Conservation (phyloP, 2,797 vertebrate genomes). For the Uromys caudimaculatus region DNA sequence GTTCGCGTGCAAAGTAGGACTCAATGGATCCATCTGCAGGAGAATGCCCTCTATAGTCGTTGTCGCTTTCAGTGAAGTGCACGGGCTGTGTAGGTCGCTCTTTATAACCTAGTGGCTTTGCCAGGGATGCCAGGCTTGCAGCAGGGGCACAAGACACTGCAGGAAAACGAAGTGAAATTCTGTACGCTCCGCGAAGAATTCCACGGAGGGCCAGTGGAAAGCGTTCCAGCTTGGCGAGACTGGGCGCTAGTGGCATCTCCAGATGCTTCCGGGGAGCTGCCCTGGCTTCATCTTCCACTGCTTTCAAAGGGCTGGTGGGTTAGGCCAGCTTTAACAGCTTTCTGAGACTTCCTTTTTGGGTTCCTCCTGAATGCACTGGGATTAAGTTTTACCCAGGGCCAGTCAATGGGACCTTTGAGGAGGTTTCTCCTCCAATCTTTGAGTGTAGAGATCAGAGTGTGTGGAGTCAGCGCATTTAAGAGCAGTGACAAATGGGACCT, state of each 20-base stretch:
- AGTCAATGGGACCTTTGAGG: not conserved
- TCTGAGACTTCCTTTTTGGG: not conserved
- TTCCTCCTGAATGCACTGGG: not conserved
- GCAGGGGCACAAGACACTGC: not conserved
- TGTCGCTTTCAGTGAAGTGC: not conserved
- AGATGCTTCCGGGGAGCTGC: not conserved
- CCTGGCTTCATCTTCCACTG: not conserved
- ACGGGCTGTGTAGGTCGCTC: not conserved
- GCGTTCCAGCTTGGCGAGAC: not conserved
- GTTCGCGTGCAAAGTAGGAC: not conserved
- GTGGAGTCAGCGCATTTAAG: not conserved
- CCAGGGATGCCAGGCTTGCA: not conserved
- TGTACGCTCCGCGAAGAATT: not conserved
- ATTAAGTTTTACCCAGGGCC: not conserved
- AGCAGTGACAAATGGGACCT: not conserved
- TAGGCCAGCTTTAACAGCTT: not conserved
- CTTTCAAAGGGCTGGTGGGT: not conserved
- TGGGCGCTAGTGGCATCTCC: constrained; percentile 35
- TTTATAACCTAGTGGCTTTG: not conserved
- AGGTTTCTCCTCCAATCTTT: not conserved
- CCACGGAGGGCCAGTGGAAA: not conserved
- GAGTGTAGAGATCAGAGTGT: not conserved
- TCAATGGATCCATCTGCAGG: not conserved
- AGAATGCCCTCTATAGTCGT: not conserved
- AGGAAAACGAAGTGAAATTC: not conserved